Conservation (phyloP, 1,140 invertebrate genomes). For the Zaprionus ghesquierei region DNA sequence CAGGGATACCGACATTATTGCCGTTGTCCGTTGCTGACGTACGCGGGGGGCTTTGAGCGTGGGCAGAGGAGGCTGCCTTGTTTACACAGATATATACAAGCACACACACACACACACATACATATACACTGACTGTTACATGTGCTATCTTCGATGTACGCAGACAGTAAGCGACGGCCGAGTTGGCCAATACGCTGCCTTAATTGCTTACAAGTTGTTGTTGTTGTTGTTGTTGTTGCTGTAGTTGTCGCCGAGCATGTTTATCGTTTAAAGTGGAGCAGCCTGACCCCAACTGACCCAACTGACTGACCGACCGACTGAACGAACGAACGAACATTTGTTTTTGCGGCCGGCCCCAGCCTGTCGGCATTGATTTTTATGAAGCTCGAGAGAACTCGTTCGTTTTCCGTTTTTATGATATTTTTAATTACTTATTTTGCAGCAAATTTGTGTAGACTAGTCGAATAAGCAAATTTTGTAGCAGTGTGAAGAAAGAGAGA, state of each 20-base stretch:
- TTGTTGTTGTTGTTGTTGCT: constrained; percentile 44
- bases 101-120: constrained; percentile 14
- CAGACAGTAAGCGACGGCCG: constrained; percentile 14
- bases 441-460: constrained; percentile 67
- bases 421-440: constrained; percentile 81
- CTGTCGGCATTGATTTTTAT: constrained; percentile 79
- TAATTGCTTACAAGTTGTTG: constrained; percentile 78
- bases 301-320: no score
- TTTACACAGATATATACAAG: constrained; percentile 14
- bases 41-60: background rate
- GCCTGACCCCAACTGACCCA: constrained; percentile 58
- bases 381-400: background rate
- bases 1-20: constrained; percentile 40
- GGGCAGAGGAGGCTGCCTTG: constrained; percentile 4
- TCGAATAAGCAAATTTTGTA: constrained; percentile 64
- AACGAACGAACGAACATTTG: no score
- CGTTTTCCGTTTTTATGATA: constrained; percentile 57
- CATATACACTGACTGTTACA: constrained; percentile 9
- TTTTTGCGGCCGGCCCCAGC: constrained; percentile 48
- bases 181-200: constrained; percentile 66
- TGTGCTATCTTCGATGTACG: constrained; percentile 18
- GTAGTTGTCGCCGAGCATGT: constrained; percentile 56
- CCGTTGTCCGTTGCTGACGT: constrained; percentile 12
- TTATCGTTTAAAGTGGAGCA: constrained; percentile 74
- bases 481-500: background rate